These are phyloP conservation scores for Melinopterus prodromus DNA, from an alignment of 2,888 invertebrate species.

Conservation along the genomic window DNA sequence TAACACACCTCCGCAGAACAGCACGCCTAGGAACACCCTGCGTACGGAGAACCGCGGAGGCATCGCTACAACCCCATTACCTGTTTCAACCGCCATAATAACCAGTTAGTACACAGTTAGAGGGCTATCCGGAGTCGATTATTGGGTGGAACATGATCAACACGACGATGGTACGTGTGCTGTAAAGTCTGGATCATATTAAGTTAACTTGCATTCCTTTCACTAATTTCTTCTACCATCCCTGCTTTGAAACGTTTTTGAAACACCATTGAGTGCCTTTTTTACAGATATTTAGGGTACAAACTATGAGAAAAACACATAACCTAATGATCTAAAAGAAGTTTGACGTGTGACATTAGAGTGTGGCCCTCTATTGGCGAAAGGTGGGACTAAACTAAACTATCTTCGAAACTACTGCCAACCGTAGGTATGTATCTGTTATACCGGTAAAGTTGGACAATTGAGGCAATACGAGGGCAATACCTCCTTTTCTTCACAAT, in stretches of 20 bases:
- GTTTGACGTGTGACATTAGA: not conserved
- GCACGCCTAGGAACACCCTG: constrained; percentile 56
- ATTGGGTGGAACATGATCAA: not conserved
- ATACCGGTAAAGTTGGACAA: too few species aligned
- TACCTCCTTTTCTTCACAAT: too few species aligned
- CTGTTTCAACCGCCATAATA: constrained; percentile 26
- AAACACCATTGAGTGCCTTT: not conserved
- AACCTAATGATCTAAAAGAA: not conserved
- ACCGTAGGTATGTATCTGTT: too few species aligned
- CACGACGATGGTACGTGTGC: not conserved
- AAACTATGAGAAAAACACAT: not conserved
- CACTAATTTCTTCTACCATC: not conserved
- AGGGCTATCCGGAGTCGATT: not conserved
- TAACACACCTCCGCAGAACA: constrained; percentile 64
- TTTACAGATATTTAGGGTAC: not conserved
- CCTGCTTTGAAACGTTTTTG: not conserved
- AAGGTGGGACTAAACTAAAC: too few species aligned
- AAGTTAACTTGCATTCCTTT: not conserved
- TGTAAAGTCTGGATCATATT: not conserved
- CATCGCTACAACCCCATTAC: constrained; percentile 58
- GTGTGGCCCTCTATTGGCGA: too few species aligned
- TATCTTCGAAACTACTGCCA: too few species aligned
- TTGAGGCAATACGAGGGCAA: too few species aligned
- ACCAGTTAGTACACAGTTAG: not conserved
- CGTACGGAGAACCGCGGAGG: constrained; percentile 60